These are phyloP conservation scores for Diarsia brunnea DNA, from an alignment of 2,888 invertebrate genomes.

Conservation along the genomic window DNA sequence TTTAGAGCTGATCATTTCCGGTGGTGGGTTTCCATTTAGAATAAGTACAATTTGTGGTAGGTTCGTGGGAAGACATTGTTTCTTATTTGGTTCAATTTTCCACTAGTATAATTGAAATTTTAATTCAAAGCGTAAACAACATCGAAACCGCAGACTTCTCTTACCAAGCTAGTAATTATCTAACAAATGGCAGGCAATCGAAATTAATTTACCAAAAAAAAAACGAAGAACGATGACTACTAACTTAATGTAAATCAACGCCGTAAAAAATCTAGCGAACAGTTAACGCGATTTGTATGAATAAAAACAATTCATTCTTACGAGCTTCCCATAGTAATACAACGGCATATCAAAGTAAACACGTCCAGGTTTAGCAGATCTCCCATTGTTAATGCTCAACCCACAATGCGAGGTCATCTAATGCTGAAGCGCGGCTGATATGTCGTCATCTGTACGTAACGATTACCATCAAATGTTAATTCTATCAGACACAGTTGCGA, in stretches of 20 bases:
- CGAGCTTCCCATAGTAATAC: conserved; percentile 55
- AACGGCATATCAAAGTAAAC: background rate
- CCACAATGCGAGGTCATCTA: background rate
- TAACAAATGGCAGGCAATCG: conserved; percentile 9
- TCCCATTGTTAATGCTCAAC: background rate
- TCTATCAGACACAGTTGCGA: conserved; percentile 59
- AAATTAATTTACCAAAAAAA: conserved; percentile 40
- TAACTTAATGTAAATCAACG: conserved; percentile 33
- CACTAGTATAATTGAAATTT: background rate
- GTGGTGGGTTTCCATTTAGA: conserved; percentile 27
- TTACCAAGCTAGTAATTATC: conserved; percentile 28
- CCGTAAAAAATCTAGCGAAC: conserved; percentile 58
- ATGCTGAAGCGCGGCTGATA: background rate
- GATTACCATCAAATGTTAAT: conserved; percentile 65
- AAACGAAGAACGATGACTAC: conserved; percentile 27
- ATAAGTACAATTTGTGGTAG: conserved; percentile 32
- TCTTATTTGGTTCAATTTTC: background rate
- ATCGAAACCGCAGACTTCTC: background rate
- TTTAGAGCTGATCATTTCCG: conserved; percentile 37
- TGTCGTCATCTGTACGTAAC: conserved; percentile 39
- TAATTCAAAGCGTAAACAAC: conserved; percentile 8
- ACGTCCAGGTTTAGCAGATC: background rate
- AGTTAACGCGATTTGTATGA: conserved; percentile 57
- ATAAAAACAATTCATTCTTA: conserved; percentile 62
- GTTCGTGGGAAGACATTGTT: background rate